These are phyloP conservation scores for Philopotamus ludificatus DNA, from an alignment of 1,140 invertebrate genomes.

Conservation along the genomic window DNA sequence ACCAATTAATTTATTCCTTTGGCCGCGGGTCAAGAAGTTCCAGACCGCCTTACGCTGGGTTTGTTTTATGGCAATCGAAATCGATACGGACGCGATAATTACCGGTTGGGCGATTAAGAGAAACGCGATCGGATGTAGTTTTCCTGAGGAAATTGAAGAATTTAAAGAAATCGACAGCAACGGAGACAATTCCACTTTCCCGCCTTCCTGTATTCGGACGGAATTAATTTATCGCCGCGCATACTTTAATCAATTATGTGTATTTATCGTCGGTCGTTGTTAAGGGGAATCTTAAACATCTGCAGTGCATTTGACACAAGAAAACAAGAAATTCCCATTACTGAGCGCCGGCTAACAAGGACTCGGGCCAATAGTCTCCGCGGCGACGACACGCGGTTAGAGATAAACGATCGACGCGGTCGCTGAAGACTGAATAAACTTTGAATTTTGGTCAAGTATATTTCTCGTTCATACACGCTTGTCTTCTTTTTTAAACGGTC, in stretches of 20 bases:
- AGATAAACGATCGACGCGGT: too few relatives aligned
- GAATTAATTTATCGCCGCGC: too few relatives aligned
- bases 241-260: background rate
- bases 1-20: conserved; percentile 2
- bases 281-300: background rate
- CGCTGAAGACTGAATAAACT: too few relatives aligned
- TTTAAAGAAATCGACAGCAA: too few relatives aligned
- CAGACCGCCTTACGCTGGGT: background rate
- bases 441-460: too few relatives aligned
- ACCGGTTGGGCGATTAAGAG: background rate
- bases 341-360: background rate
- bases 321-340: background rate
- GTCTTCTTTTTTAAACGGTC: too few relatives aligned
- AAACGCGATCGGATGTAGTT: too few relatives aligned
- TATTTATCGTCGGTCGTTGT: background rate
- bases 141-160: too few relatives aligned
- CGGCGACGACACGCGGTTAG: too few relatives aligned
- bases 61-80: background rate
- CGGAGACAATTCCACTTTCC: too few relatives aligned
- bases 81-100: conserved; percentile 4
- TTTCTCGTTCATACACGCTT: too few relatives aligned
- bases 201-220: too few relatives aligned
- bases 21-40: background rate
- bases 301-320: background rate
- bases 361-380: background rate